Base-by-base conservation (phyloP, 2,888 invertebrate genomes). In the Agonopterix arenella region DNA sequence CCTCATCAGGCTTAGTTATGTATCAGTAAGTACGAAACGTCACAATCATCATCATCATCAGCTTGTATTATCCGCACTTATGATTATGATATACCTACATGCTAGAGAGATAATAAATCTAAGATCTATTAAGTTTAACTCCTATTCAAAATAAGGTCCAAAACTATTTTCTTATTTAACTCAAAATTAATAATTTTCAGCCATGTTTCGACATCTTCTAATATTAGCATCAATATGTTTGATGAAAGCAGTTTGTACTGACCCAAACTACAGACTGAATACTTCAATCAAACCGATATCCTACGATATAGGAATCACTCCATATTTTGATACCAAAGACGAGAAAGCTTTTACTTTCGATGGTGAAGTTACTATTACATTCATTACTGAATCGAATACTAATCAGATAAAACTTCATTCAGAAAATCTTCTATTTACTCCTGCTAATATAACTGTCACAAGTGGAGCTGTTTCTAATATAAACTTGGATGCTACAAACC, bases 241-340 rank as follows among this genome's bases (percentile, higher is more conserved):
- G 62, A 60, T 56, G 63, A 67, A 52, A 13, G 54, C 55, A 44
- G 69, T 60, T 7, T 50, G 52, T 4, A 61, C 72, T 18, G 85
- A 89, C 52, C 67, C 78, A 4, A 82, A 78, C 52, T 83, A 84
- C 48, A 70, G 86, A 46, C 64, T 89, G 1, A 81, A 84, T 50
- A 76, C 77, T 0, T 65, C 76, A 0, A 77, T 93, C 1, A 61
- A 58, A 5, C 93, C 93, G 0, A 70, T 64, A 3, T 70, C 75
- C 1, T 94, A 93, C 57, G 74, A 84, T 0, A 73, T 93, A 1
- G 62, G 73, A 0, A 70, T 93, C 3, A 80, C 73, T 0, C 92
- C 92, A 1, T 84, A 90, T 55, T 84, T 92, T 4, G 74, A 88
- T 2, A 84, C 85, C 1, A 71, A 68, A 1, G 69, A 84, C 46